A percentile compares a stretch with the other conserved stretches of the same genome.
These are phyloP conservation scores for Druon quercuslanigerum DNA, from an alignment of 1,140 invertebrate genomes.

Conservation along the genomic window DNA sequence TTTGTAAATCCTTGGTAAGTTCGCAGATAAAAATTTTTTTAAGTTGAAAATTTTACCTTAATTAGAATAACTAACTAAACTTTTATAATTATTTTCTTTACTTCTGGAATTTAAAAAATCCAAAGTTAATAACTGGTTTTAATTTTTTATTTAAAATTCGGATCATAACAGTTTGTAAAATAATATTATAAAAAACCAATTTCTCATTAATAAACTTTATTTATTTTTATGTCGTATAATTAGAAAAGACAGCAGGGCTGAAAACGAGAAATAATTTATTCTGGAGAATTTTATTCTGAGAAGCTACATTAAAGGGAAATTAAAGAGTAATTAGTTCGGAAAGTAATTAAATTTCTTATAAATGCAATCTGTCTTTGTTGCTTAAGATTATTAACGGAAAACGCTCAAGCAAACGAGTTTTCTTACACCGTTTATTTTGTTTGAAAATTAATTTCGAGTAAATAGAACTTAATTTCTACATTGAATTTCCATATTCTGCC, in stretches of 20 bases:
- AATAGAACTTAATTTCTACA: background rate
- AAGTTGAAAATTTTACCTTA: too few species aligned
- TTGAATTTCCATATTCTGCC: too few species aligned
- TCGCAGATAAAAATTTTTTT: too few species aligned
- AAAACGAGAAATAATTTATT: background rate
- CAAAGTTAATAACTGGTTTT: too few species aligned
- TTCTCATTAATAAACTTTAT: background rate
- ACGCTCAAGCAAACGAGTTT: background rate
- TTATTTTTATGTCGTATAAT: background rate
- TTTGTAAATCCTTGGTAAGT: too few species aligned
- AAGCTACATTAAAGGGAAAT: background rate
- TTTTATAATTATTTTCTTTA: too few species aligned
- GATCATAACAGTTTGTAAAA: too few species aligned
- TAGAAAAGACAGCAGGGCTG: background rate
- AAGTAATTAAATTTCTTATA: background rate
- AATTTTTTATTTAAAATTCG: too few species aligned
- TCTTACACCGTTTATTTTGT: background rate
- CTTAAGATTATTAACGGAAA: background rate
- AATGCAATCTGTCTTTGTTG: conserved; percentile 2
- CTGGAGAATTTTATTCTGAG: too few species aligned
- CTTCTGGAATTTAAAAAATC: too few species aligned
- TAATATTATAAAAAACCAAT: too few species aligned
- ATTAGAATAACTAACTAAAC: too few species aligned
- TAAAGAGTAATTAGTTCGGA: background rate
- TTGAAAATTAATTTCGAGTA: background rate